Conservation (phyloP, 2,888 invertebrate genomes). For the Graphium colonna region DNA sequence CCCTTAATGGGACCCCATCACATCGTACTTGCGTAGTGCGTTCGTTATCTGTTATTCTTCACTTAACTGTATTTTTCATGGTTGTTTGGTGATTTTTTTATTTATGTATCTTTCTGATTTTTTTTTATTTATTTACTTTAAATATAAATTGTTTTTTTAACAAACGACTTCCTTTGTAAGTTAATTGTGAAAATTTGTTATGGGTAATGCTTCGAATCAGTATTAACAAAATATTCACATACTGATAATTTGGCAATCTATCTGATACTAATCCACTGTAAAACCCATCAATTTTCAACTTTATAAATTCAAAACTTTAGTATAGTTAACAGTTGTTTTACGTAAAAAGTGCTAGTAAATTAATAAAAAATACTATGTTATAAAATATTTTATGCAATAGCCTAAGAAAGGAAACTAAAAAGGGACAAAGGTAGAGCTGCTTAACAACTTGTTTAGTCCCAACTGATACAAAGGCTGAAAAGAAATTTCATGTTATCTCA, state of each 20-base stretch:
- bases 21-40: not conserved
- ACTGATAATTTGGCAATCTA: no score
- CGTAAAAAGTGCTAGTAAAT: not conserved
- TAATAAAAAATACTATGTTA: no score
- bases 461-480: not conserved
- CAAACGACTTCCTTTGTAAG: not conserved
- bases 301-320: no score
- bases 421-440: no score
- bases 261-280: not conserved
- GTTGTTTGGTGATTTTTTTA: not conserved
- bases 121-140: not conserved
- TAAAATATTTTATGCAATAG: no score
- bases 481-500: conserved; percentile 7
- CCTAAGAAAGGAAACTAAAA: no score
- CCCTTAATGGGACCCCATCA: not conserved
- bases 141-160: not conserved
- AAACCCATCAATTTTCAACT: not conserved
- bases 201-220: no score
- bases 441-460: no score
- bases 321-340: not conserved
- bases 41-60: not conserved
- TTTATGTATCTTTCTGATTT: not conserved
- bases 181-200: no score
- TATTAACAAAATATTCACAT: no score
- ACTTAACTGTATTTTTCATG: not conserved